These are phyloP conservation scores for Venustoraphidia nigricollis DNA, from an alignment of 2,888 invertebrate genomes.

Conservation along the genomic window DNA sequence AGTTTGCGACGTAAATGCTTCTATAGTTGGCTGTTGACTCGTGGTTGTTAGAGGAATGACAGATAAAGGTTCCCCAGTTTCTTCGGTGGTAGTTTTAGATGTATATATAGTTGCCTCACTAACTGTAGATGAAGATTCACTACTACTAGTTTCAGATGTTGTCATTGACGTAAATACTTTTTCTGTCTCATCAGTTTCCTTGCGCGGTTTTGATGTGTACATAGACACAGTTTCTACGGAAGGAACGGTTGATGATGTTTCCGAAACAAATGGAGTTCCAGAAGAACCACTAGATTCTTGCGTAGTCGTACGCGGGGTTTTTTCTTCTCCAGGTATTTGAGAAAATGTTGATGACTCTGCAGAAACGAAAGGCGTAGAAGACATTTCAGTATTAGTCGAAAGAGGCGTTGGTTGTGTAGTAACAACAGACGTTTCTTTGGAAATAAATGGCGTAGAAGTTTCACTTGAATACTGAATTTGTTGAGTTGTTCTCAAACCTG, in stretches of 20 bases:
- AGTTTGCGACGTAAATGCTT: not conserved
- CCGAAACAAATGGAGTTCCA: no score
- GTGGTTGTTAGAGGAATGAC: not conserved
- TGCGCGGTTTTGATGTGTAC: constrained; percentile 11
- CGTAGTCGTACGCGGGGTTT: no score
- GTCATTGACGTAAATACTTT: constrained; percentile 12
- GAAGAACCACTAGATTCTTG: no score
- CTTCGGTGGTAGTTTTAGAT: constrained; percentile 4
- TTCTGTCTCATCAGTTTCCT: constrained; percentile 13
- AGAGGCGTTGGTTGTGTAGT: not conserved
- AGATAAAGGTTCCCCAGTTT: constrained; percentile 6
- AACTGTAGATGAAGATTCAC: constrained; percentile 1
- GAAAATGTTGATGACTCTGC: no score
- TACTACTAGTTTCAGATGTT: constrained; percentile 4
- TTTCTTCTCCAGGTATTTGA: no score
- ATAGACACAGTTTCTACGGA: not conserved
- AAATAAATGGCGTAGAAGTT: not conserved
- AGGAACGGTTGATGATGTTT: no score
- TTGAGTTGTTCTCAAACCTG: not conserved
- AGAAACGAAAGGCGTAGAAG: no score
- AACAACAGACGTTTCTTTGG: not conserved
- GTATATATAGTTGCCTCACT: constrained; percentile 4
- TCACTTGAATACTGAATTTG: not conserved
- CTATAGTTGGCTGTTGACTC: not conserved
- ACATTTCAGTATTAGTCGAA: no score